Base-by-base conservation (phyloP, 1,140 invertebrate species). In the Papilio aristodemus region DNA sequence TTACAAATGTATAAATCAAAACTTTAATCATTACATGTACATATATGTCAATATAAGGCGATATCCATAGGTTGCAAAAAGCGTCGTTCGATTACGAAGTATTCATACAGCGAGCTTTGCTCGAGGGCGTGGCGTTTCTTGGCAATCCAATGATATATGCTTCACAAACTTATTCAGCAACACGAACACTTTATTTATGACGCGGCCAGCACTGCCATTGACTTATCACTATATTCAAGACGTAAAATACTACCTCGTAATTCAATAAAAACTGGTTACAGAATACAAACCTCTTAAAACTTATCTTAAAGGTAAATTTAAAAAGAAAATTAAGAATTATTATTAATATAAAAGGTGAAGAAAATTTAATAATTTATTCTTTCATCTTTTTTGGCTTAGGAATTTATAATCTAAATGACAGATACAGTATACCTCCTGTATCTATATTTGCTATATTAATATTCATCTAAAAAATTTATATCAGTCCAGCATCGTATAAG, bases 141-240 rank as follows among this genome's bases (percentile, higher is more conserved):
- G 38, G 62, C 62, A 46, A 46, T 46, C 38, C 62, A 64, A 64
- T 64, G 62, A 64, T 64, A 64, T 64, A 64, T 64, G 62, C 22
- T 64, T 64, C 39, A 64, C 32, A 46, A 64, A 39, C 62, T 64
- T 64, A 64, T 64, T 64, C 62, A 64, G 62, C 39, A 64, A 64
- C 62, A 43, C 60, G 60, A 63, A 64, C 62, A 64, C 62, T 64
- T 63, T 63, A 64, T 64, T 64, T 64, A 64, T 46, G 62, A 64
- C 46, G 22, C 62, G 39, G 7, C 62, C 22, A 63, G 13, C 38
- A 11, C 19, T 25, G 13, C 41, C 25, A 46, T 46, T 64, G 62
- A 64, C 62, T 64, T 46, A 64, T 27, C 39, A 27, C 62, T 43
- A 27, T 64, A 64, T 64, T 64, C 62, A 64, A 64, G 62, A 64